phyloP scores from a whole-genome alignment of 2,113 vertebrate genomes.

The Podarcis raffonei region DNA sequence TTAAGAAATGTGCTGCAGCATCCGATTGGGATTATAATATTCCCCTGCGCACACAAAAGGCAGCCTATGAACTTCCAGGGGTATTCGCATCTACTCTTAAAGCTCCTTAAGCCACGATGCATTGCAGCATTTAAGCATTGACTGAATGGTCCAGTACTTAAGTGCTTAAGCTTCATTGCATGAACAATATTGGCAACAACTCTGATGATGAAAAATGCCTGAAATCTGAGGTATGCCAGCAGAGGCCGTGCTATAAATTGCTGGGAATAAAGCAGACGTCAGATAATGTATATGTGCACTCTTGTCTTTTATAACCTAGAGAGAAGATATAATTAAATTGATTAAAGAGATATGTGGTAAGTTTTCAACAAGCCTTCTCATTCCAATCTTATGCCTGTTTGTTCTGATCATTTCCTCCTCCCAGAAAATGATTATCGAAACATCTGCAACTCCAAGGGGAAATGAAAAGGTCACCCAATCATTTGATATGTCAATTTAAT shows the following conservation, averaged over 20 bases:
- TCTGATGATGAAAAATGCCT: not conserved
- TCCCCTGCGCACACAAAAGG: not conserved
- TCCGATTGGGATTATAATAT: not conserved
- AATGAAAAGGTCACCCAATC: not conserved
- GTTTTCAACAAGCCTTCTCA: conserved; percentile 54
- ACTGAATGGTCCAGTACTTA: not conserved
- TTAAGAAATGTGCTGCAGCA: not conserved
- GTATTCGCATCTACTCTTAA: not conserved
- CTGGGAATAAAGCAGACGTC: conserved; percentile 19
- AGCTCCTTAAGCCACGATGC: not conserved
- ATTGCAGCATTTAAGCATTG: not conserved
- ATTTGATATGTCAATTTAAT: not conserved
- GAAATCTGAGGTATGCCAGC: conserved; percentile 2
- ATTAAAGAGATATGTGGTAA: conserved; percentile 93
- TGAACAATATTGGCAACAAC: not conserved
- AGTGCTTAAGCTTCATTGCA: not conserved
- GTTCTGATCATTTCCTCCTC: conserved; percentile 15
- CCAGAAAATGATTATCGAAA: not conserved
- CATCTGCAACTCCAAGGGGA: not conserved
- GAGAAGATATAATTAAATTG: conserved; percentile 89
- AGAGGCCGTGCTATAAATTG: not conserved
- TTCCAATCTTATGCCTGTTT: not conserved
- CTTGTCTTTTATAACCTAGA: conserved; percentile 73
- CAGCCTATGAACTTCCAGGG: not conserved
- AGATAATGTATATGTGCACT: conserved; percentile 32